phyloP scores from a whole-genome alignment of 23 tunicate species.

The Ciona savignyi region DNA sequence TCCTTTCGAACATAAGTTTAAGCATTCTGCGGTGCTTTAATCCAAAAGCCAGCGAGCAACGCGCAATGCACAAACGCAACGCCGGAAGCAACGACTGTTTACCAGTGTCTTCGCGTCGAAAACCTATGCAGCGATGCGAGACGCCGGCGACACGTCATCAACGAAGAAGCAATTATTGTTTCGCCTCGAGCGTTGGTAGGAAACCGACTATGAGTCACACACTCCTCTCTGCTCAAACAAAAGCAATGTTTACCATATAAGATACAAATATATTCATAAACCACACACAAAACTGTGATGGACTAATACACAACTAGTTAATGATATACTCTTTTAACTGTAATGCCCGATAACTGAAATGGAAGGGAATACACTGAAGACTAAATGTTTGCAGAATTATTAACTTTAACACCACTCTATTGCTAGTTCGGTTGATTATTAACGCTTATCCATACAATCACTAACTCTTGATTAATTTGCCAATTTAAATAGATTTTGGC shows the following conservation, averaged over 20 bases:
- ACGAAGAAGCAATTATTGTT: slow-evolving; percentile 1
- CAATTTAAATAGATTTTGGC: no score
- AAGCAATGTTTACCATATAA: neutral
- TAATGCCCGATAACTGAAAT: neutral
- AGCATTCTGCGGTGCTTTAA: no score
- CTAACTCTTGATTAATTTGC: no score
- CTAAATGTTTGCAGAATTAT: neutral
- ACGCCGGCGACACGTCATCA: slow-evolving; percentile 1
- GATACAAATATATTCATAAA: neutral
- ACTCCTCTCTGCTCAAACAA: neutral
- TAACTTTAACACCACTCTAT: no score
- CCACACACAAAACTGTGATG: no score
- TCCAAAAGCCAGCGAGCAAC: no score
- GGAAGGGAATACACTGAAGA: no score
- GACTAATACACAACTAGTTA: no score
- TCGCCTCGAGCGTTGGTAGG: neutral
- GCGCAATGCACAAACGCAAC: neutral
- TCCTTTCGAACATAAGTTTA: no score
- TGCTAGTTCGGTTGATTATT: no score
- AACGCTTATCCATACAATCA: no score
- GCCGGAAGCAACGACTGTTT: slow-evolving; percentile 2
- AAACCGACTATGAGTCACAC: neutral
- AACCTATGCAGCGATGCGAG: neutral
- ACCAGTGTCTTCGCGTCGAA: neutral
- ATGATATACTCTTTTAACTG: no score